phyloP scores from a whole-genome alignment of 2,797 vertebrate genomes.

The Phataginus tricuspis region DNA sequence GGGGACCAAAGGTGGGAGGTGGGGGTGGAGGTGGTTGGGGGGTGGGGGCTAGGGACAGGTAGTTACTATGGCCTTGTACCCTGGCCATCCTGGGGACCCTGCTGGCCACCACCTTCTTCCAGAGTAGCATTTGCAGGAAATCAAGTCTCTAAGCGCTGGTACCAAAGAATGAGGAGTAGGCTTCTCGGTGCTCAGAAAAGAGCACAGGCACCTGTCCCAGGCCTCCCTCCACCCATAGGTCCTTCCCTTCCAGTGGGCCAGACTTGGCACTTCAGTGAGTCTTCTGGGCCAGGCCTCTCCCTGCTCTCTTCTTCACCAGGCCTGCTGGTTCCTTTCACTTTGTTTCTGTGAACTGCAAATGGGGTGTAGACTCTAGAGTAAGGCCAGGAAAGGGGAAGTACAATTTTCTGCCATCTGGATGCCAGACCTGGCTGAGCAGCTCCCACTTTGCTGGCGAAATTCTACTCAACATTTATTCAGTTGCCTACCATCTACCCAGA shows the following conservation, averaged over 20 bases:
- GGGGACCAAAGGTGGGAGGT: too few species aligned
- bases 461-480: neutral
- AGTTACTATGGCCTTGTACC: too few species aligned
- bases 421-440: neutral
- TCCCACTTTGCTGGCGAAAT: neutral
- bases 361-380: neutral
- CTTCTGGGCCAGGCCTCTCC: neutral
- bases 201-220: neutral
- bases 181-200: neutral
- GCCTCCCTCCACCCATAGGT: neutral
- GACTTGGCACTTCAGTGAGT: neutral
- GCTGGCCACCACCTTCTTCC: neutral
- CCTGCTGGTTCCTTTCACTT: neutral
- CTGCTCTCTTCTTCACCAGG: neutral
- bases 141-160: neutral
- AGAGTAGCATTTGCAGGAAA: neutral
- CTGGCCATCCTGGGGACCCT: neutral
- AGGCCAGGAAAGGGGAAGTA: neutral
- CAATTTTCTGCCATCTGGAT: neutral
- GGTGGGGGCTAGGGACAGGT: rapidly evolving
- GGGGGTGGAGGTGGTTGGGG: neutral
- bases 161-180: neutral
- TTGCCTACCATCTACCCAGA: neutral
- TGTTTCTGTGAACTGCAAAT: neutral
- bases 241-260: neutral